Base-by-base conservation (phyloP, 2,797 vertebrate species). In the Acipenser transmontanus region DNA sequence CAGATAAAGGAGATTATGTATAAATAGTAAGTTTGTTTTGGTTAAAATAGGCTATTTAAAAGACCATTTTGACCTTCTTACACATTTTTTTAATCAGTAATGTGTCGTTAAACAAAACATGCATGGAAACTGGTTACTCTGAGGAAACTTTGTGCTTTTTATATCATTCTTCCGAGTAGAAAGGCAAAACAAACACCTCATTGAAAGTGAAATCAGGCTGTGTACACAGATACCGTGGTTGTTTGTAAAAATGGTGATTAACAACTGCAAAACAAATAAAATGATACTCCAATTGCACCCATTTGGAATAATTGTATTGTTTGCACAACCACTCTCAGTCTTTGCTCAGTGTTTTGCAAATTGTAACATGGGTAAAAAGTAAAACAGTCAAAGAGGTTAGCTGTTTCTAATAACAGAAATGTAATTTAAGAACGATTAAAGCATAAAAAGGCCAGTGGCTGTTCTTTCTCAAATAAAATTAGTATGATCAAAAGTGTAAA, bases 131-230 rank as follows among this genome's bases (percentile, higher is more conserved):
- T 17, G 17, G 17, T 61, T 61, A 61, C 11, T 4, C 60, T 61
- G 10, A 61, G 47, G 60, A 61, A 61, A 47, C 60, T 61, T 13
- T n/a, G 2, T 61, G 17, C 60, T 61, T 61, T 61, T 17, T 17
- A 8, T 17, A 47, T 2, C 6, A 9, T 61, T 8, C 60, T 61
- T 61, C 17, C 2, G 60, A 57, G 60, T 61, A 34, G 1, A 34
- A 82, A 65, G 5, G 63, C 88, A 84, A 82, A 74, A 84, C 77
- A 73, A 69, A 84, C 72, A 84, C 76, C 77, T 79, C 80, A 88
- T 87, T 88, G 78, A 85, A 88, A 87, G 81, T 85, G 77, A 88
- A 88, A 87, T 89, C 78, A 89, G 84, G 84, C 84, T 79, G 80
- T 80, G 83, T 79, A 82, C 80, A 80, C 73, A 82, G 80, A 87